Evolutionary conservation across 2,888 invertebrate species (phyloP), one percentile per base, ranked within the genome.

Genomic region (Trachelus troglodyta): DNA sequence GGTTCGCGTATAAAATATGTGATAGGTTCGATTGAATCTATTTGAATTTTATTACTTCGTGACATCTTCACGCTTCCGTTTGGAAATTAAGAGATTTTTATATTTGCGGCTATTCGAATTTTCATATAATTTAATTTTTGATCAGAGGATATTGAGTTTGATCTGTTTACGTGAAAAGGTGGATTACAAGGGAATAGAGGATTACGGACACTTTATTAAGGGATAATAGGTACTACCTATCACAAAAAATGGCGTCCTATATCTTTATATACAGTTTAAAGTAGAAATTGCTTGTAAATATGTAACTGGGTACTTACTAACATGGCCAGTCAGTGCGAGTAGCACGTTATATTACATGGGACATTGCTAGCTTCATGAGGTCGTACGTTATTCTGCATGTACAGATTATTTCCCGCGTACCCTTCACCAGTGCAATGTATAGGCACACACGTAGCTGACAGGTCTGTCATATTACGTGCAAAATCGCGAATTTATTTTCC

Each of bases 281-380:
- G 40, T 23, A 56, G 15, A 56, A 56, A 56, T 56, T 56, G 40
- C 23, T 6, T 23, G 40, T 15, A 23, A 23, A 56, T 56, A 56
- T 23, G 40, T 23, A 23, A 2, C 6, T 56, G 15, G 40, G 9
- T 56, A 56, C 23, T 56, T 56, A 56, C 40, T 56, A 23, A 56
- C 40, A 23, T 9, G 23, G 6, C 9, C 40, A 40, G 40, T 23
- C 40, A 23, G 40, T 56, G 6, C 40, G 40, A 40, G 40, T 40
- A 77, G 83, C 82, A 82, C 82, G 83, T 85, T 86, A 84, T 86
- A 86, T 87, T 85, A 86, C 83, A 81, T 81, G 79, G 80, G 83
- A 83, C 85, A 84, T 85, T 85, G 85, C 84, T 80, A 84, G 84
- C 80, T 87, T 88, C 88, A 88, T 86, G 86, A 85, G 85, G 84